phyloP scores from a whole-genome alignment of 2,888 invertebrate genomes.

The Protonemura montana region DNA sequence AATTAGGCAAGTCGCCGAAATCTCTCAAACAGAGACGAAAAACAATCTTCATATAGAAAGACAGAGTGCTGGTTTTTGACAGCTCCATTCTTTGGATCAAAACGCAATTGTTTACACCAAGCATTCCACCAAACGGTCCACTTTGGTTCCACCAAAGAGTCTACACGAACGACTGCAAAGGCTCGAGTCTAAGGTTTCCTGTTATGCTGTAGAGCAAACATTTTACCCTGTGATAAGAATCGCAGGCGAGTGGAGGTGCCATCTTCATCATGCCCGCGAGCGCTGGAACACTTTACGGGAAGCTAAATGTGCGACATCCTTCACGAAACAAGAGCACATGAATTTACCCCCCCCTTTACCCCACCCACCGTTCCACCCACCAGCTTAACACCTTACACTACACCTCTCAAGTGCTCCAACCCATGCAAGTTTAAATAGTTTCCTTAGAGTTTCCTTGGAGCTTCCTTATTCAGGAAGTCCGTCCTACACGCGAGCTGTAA shows the following conservation, averaged over 20 bases:
- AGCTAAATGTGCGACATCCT: neutral
- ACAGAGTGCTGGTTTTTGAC: no score
- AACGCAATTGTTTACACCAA: no score
- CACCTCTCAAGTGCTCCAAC: neutral
- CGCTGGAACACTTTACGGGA: neutral
- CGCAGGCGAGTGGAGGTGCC: neutral
- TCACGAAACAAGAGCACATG: neutral
- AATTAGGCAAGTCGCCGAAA: no score
- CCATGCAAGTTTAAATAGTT: constrained; percentile 12
- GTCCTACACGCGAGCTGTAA: neutral
- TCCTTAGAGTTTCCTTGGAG: neutral
- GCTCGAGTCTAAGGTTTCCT: no score
- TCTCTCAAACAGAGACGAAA: no score
- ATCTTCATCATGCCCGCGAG: neutral
- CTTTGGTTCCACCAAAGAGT: no score
- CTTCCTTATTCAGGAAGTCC: constrained; percentile 12
- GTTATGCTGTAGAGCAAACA: neutral
- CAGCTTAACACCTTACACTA: neutral
- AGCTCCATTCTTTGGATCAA: no score
- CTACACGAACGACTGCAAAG: no score
- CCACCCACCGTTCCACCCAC: neutral
- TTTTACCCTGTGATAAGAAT: neutral
- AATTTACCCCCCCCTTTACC: neutral
- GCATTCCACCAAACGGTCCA: no score
- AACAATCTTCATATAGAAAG: no score